A percentile compares a stretch with the other conserved stretches of the same genome.
phyloP scores from a whole-genome alignment of 2,113 vertebrate genomes.

The Hemiscyllium ocellatum region DNA sequence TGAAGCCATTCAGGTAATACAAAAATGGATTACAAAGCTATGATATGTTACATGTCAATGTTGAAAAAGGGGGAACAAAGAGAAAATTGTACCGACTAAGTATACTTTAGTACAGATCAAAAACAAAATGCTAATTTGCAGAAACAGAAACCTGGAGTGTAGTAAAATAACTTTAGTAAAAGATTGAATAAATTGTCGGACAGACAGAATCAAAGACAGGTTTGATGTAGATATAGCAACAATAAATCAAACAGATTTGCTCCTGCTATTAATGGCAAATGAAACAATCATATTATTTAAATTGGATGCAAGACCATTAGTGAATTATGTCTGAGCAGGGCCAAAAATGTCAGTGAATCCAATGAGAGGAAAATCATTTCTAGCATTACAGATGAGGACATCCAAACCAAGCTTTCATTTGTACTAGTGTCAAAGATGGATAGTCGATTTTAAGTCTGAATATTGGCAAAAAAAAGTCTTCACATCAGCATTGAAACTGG shows the following conservation, averaged over 20 bases:
- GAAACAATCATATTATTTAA: constrained; percentile 33
- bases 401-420: neutral
- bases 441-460: neutral
- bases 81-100: neutral
- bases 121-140: neutral
- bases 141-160: neutral
- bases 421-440: neutral
- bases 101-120: neutral
- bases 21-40: neutral
- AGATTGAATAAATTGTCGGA: neutral
- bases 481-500: neutral
- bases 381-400: neutral
- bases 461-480: neutral
- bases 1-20: neutral
- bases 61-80: neutral
- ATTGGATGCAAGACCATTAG: constrained; percentile 25
- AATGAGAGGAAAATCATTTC: neutral
- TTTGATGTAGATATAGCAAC: neutral
- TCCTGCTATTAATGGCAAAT: constrained; percentile 20
- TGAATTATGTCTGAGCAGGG: constrained; percentile 16
- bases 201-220: neutral
- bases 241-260: constrained; percentile 26
- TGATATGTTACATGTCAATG: neutral
- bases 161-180: neutral
- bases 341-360: neutral